Base-by-base conservation (phyloP, 2,888 invertebrate species). In the Orthosia gracilis region DNA sequence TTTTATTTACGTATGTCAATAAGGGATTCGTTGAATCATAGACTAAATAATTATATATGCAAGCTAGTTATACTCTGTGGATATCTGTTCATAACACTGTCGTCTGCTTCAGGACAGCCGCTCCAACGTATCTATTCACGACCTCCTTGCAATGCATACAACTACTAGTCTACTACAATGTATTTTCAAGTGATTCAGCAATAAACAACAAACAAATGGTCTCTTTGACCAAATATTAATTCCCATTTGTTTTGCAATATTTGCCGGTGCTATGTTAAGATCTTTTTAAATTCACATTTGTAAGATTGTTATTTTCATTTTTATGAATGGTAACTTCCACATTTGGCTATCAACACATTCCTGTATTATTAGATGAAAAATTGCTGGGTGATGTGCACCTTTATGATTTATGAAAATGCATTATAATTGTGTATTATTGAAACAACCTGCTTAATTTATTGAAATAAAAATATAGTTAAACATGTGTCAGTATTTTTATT, bases 401-500 rank as follows among this genome's bases (percentile, higher is more conserved):
- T 83, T 85, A 78, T 83, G 71, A 83, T 88, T 89, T 89, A 86
- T 84, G 76, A 82, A 85, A 88, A 84, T 87, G 88, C 89, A 89
- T 89, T 88, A 87, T 88, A 84, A 89, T 89, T 92, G 90, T 91
- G 89, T 92, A 91, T 90, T 91, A 90, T 87, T 88, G 83, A 90
- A 91, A 91, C 88, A 90, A 92, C 89, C 93, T 90, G 94, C 94
- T 94, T 95, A 94, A 94, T 94, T 95, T 94, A 94, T 94, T 94
- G 91, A 94, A 94, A 92, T 94, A 94, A 94, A 93, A 91, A 91
- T 92, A 92, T 93, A 93, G 90, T 89, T 91, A 90, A 90, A 91
- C 86, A 87, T 90, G 86, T 63, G 17, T 70, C n/a, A 62, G 74
- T 54, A 73, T 74, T 84, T 85, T 84, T 73, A 73, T 85, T 82